phyloP scores from a whole-genome alignment of 64 coral and sea anemone genomes.

The Exaiptasia diaphana region DNA sequence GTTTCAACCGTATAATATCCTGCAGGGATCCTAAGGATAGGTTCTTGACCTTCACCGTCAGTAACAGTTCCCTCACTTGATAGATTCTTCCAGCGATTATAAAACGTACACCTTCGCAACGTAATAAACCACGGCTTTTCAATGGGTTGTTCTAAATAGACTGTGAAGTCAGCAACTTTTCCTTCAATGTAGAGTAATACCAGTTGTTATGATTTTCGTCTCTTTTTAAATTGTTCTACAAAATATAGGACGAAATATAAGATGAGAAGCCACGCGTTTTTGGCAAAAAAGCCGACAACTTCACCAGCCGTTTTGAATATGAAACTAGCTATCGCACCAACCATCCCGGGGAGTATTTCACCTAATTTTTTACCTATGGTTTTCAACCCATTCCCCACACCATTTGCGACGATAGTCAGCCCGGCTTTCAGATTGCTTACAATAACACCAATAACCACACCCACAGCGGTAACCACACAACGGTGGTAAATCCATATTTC shows the following conservation, averaged over 20 bases:
- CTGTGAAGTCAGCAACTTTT: neutral
- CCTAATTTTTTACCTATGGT: constrained; percentile 4
- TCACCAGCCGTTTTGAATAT: neutral
- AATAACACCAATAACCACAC: neutral
- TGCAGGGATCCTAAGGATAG: neutral
- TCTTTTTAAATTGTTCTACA: constrained; percentile 7
- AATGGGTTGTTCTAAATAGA: constrained; percentile 21
- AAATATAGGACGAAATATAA: neutral
- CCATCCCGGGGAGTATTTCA: neutral
- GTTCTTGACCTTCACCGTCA: neutral
- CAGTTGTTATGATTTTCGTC: neutral
- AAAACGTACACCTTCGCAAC: constrained; percentile 7
- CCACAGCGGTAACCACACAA: neutral
- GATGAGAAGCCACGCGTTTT: neutral
- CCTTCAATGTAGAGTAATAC: neutral
- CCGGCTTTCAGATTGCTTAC: neutral
- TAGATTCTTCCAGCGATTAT: constrained; percentile 3
- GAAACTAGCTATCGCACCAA: neutral
- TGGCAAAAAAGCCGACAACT: neutral
- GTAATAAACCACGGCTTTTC: constrained; percentile 13
- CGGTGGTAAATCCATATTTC: constrained; percentile 6
- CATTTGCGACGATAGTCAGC: neutral
- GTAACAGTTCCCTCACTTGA: neutral
- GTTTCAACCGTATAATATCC: neutral
- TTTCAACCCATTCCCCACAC: constrained; percentile 15